Conservation (phyloP, 1,140 invertebrate genomes). For the Proales similis region DNA sequence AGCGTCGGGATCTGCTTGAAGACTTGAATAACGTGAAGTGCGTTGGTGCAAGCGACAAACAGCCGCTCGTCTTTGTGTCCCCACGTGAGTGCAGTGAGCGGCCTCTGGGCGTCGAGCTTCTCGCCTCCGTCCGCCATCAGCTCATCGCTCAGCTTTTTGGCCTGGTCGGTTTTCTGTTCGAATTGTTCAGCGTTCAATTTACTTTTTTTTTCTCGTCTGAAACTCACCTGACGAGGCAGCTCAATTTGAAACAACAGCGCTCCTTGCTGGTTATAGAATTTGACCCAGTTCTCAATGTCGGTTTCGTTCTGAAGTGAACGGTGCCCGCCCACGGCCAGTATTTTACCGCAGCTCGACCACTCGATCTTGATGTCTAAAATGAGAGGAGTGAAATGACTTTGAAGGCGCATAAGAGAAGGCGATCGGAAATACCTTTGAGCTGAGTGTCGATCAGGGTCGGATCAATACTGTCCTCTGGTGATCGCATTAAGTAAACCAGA, state of each 20-base stretch:
- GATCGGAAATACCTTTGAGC: conserved; percentile 59
- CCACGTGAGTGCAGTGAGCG: conserved; percentile 87
- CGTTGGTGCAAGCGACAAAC: conserved; percentile 77
- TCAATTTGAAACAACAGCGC: conserved; percentile 60
- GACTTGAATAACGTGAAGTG: conserved; percentile 80
- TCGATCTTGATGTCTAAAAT: conserved; percentile 63
- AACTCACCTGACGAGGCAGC: conserved; percentile 65
- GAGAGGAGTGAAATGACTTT: not conserved
- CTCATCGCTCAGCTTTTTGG: no score
- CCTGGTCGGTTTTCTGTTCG: not conserved
- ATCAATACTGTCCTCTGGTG: conserved; percentile 1
- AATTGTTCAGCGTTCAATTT: conserved; percentile 19
- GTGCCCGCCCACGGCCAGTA: conserved; percentile 79
- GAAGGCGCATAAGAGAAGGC: not conserved
- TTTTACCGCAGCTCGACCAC: conserved; percentile 87
- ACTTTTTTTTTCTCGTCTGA: conserved; percentile 16
- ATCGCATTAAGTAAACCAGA: conserved; percentile 11
- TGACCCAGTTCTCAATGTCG: conserved; percentile 49
- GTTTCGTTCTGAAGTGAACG: conserved; percentile 43
- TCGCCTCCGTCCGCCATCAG: no score
- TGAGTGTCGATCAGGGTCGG: conserved; percentile 74
- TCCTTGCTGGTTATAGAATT: conserved; percentile 51
- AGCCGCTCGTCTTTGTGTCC: conserved; percentile 89
- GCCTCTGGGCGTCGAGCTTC: conserved; percentile 58
- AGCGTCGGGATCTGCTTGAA: conserved; percentile 73